phyloP scores from a whole-genome alignment of 2,888 invertebrate species.

The Eupithecia subumbrata region DNA sequence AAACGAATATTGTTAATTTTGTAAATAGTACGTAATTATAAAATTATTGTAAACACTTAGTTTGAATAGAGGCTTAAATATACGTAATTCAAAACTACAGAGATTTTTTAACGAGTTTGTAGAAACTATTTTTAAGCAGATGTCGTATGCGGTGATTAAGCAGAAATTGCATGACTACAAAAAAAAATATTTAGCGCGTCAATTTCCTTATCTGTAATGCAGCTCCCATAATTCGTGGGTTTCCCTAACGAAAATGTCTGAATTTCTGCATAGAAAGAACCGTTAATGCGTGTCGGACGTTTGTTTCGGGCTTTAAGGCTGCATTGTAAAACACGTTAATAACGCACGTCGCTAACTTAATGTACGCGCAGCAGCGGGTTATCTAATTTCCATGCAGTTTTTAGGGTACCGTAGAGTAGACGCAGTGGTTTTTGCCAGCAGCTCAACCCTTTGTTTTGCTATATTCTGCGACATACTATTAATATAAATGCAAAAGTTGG shows the following conservation, averaged over 20 bases:
- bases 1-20: too few species aligned
- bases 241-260: neutral
- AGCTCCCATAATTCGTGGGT: neutral
- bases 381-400: constrained; percentile 57
- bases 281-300: neutral
- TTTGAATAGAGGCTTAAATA: too few species aligned
- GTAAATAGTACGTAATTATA: too few species aligned
- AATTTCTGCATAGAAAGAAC: constrained; percentile 8
- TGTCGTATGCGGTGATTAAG: too few species aligned
- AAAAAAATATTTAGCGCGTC: neutral
- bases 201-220: neutral
- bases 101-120: too few species aligned
- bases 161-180: too few species aligned
- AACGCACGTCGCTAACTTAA: constrained; percentile 45
- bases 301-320: constrained; percentile 14
- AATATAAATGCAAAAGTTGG: too few species aligned
- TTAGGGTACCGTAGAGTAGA: constrained; percentile 43
- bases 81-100: too few species aligned
- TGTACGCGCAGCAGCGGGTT: constrained; percentile 50
- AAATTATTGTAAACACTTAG: too few species aligned
- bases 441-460: neutral
- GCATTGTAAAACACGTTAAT: constrained; percentile 46
- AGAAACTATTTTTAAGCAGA: too few species aligned
- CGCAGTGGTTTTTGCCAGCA: neutral
- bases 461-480: neutral